Evolutionary conservation across 2,797 vertebrate genomes (phyloP).

Genomic region (Bucorvus abyssinicus): DNA sequence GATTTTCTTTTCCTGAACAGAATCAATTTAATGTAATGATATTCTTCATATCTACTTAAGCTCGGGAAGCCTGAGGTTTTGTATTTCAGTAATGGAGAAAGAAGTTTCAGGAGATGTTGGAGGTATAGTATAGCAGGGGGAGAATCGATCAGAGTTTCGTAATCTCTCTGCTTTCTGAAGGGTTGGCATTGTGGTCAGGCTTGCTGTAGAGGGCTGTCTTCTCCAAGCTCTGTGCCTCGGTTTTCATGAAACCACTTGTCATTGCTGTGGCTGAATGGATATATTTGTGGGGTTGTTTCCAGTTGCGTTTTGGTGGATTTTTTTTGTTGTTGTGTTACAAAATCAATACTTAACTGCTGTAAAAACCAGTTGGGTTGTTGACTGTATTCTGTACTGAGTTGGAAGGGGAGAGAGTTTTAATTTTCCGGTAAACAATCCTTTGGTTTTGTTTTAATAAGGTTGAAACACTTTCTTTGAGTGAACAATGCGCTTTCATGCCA

Average conservation of each 20-base stretch:
- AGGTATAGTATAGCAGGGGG: not conserved
- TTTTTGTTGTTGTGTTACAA: not conserved
- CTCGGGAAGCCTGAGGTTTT: constrained; percentile 3
- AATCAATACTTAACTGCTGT: not conserved
- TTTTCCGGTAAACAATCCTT: not conserved
- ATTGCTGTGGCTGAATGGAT: not conserved
- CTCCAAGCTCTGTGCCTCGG: not conserved
- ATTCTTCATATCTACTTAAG: not conserved
- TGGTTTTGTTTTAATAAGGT: not conserved
- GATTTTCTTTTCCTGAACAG: not conserved
- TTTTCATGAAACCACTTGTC: not conserved
- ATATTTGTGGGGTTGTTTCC: not conserved
- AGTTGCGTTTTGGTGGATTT: not conserved
- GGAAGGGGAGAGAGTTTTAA: not conserved
- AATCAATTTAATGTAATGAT: not conserved
- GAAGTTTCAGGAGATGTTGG: not conserved
- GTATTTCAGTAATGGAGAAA: not conserved
- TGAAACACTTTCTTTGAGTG: not conserved
- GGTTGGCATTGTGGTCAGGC: not conserved
- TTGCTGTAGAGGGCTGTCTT: not conserved
- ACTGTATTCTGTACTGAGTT: not conserved
- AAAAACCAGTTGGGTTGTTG: not conserved
- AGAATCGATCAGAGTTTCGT: not conserved
- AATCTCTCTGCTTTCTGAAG: not conserved
- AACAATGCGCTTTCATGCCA: not conserved